A percentile compares a stretch with the other conserved stretches of the same genome.
Evolutionary conservation across 2,797 vertebrate species (phyloP).

Genomic region (Pseudotriccus pelzelni): DNA sequence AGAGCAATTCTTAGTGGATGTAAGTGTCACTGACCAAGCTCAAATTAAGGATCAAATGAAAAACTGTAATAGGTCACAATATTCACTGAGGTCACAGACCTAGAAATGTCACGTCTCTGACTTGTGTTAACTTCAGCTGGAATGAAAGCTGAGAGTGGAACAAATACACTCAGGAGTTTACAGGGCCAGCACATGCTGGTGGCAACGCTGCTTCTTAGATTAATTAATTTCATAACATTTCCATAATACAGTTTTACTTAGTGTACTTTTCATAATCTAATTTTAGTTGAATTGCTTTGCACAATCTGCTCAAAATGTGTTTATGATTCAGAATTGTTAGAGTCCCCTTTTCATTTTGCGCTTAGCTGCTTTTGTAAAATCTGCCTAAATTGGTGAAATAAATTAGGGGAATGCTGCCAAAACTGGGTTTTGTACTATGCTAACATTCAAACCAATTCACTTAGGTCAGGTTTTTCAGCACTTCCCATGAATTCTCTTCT

Average conservation of each 20-base stretch:
- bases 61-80: background rate
- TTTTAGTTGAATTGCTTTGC: slow-evolving; percentile 71
- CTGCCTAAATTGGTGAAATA: slow-evolving; percentile 55
- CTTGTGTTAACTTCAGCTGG: background rate
- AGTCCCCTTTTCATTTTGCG: slow-evolving; percentile 47
- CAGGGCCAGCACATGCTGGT: slow-evolving; percentile 23
- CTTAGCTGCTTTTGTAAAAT: slow-evolving; percentile 59
- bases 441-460: background rate
- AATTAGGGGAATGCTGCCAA: slow-evolving; percentile 38
- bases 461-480: background rate
- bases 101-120: background rate
- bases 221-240: slow-evolving; percentile 70
- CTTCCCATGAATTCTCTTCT: background rate
- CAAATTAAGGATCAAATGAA: slow-evolving; percentile 38
- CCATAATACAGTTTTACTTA: slow-evolving; percentile 55
- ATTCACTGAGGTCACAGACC: background rate
- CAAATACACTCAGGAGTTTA: background rate
- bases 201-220: slow-evolving; percentile 36
- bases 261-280: slow-evolving; percentile 69
- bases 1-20: background rate
- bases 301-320: slow-evolving; percentile 69
- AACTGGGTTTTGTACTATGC: background rate
- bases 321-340: slow-evolving; percentile 65
- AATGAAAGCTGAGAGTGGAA: slow-evolving; percentile 16
- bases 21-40: background rate